Evolutionary conservation across 2,888 invertebrate species (phyloP), one percentile per base, ranked within the genome.

Genomic region (Cataglyphis rosenhaueri): DNA sequence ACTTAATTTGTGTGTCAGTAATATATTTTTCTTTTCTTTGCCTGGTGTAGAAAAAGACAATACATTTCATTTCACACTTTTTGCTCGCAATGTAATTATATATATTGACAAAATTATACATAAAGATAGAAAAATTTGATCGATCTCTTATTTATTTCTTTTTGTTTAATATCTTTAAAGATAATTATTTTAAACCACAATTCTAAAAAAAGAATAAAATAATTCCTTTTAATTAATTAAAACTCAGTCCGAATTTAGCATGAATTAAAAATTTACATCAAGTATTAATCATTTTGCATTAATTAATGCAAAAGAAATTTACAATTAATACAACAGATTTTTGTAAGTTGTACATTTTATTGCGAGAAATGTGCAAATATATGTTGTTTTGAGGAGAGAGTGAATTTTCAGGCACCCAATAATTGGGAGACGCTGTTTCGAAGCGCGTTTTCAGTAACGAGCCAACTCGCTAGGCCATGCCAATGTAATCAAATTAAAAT

Each of bases 401-500:
- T 44, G 65, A 66, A 44, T 71, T 55, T 55, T 15, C 21, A 12
- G 15, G 9, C 18, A 3, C 15, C 3, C 29, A 9, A 29, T n/a
- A 29, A 65, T 38, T 52, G 64, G 44, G 74, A 35, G 38, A 29
- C 57, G 18, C n/a, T 21, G 41, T 15, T 41, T 21, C 15, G 64
- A 4, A 38, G 10, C 55, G n/a, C n/a, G 57, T 18, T 35, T 6
- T 48, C 29, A 18, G 73, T 84, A 85, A 85, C 73, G 84, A 82
- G 75, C n/a, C 65, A 68, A 71, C 65, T 74, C 81, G 73, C 84
- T 81, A 35, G 74, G 64, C 73, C 61, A 29, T 61, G 32, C 44
- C 38, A 73, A 41, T 74, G 57, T 82, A 84, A 88, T 81, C 86
- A 86, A 86, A 85, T 88, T 82, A 85, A 86, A 84, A 61, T 73